Evolutionary conservation across 2,888 invertebrate genomes (phyloP).

Genomic region (Melanotus villosus): DNA sequence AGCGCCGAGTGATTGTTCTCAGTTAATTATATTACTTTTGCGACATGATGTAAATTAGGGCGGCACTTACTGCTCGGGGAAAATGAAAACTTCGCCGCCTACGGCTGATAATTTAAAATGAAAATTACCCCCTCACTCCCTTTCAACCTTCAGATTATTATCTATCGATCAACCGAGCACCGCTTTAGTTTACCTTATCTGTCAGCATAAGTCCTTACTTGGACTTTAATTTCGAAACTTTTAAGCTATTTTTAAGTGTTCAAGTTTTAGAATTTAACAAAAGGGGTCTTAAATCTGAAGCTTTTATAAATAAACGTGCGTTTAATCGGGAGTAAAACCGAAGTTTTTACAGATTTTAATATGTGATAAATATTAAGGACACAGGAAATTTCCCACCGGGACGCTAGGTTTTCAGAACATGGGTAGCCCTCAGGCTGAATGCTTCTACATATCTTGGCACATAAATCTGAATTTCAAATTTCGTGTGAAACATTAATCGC

Average conservation of each 20-base stretch:
- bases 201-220: no score
- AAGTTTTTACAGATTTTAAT: slow-evolving; percentile 24
- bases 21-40: slow-evolving; percentile 49
- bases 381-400: slow-evolving; percentile 23
- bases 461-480: slow-evolving; percentile 22
- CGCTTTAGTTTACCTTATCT: neutral
- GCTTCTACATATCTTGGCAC: slow-evolving; percentile 19
- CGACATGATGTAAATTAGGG: slow-evolving; percentile 45
- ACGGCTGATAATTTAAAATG: slow-evolving; percentile 16
- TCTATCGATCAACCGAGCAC: slow-evolving; percentile 8
- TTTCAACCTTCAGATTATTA: neutral
- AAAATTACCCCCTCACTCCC: slow-evolving; percentile 5
- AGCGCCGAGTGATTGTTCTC: slow-evolving; percentile 48
- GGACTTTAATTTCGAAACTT: no score
- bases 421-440: slow-evolving; percentile 4
- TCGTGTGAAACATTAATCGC: slow-evolving; percentile 5
- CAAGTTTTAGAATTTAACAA: no score
- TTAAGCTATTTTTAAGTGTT: no score
- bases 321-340: slow-evolving; percentile 5
- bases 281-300: no score
- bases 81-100: slow-evolving; percentile 27
- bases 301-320: neutral
- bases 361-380: slow-evolving; percentile 24
- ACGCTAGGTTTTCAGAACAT: slow-evolving; percentile 19
- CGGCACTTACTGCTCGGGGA: slow-evolving; percentile 27